phyloP scores from a whole-genome alignment of 2,888 invertebrate species.

The Gortyna flavago region DNA sequence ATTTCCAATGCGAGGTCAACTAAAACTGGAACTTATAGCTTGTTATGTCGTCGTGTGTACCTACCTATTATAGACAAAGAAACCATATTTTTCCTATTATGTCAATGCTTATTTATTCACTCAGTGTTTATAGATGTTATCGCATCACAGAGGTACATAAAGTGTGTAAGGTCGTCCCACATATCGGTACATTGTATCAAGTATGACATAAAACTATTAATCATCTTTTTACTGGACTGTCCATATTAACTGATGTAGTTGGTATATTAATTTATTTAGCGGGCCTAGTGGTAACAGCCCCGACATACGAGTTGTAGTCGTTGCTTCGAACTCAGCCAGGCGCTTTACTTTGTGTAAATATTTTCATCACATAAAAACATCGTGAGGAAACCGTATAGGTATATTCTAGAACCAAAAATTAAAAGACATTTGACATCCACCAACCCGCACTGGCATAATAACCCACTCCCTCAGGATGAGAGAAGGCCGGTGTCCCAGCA shows the following conservation, averaged over 20 bases:
- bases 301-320: neutral
- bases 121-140: slow-evolving; percentile 26
- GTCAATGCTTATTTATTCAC: slow-evolving; percentile 39
- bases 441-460: too few relatives aligned
- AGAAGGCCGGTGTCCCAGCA: too few relatives aligned
- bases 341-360: neutral
- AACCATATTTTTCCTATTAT: slow-evolving; percentile 17
- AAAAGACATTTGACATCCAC: too few relatives aligned
- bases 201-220: slow-evolving; percentile 43
- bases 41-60: too few relatives aligned
- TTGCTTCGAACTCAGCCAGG: neutral
- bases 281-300: neutral
- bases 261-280: neutral
- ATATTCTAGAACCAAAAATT: neutral
- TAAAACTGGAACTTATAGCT: too few relatives aligned
- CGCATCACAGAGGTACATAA: neutral
- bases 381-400: neutral
- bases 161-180: neutral
- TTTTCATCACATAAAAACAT: neutral
- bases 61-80: neutral
- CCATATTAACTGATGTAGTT: slow-evolving; percentile 8
- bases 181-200: slow-evolving; percentile 20
- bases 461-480: too few relatives aligned
- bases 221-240: slow-evolving; percentile 11
- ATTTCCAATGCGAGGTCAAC: too few relatives aligned